phyloP scores from a whole-genome alignment of 2,888 invertebrate species.

The Chrysodeixis includens region DNA sequence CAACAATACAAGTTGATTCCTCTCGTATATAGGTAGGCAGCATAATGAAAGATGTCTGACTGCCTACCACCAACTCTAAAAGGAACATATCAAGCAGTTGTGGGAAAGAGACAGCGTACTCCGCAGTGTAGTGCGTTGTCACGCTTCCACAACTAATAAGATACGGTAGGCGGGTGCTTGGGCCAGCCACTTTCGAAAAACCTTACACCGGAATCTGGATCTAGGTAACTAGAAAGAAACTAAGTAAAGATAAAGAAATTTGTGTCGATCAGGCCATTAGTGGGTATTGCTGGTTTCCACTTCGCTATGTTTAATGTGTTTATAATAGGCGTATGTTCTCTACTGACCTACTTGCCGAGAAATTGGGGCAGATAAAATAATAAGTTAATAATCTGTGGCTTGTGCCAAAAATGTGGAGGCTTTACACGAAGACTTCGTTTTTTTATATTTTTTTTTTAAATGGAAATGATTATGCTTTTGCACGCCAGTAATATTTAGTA shows the following conservation, averaged over 20 bases:
- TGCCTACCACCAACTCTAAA: no score
- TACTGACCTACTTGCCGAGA: background rate
- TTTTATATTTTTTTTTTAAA: no score
- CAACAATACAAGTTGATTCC: conserved; percentile 48
- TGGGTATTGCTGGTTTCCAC: background rate
- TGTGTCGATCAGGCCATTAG: conserved; percentile 32
- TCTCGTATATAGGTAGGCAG: conserved; percentile 9
- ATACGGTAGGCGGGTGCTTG: conserved; percentile 30
- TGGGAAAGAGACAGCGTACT: no score
- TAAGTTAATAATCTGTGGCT: no score
- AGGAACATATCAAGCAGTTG: no score
- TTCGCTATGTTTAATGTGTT: background rate
- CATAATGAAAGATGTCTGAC: conserved; percentile 57
- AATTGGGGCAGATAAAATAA: background rate
- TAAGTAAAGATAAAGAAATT: conserved; percentile 51
- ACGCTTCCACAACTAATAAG: no score
- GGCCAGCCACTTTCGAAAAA: conserved; percentile 62
- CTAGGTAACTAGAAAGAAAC: conserved; percentile 51
- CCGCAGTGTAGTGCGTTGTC: no score
- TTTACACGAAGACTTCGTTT: no score
- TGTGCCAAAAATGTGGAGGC: no score
- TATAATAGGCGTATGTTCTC: background rate
- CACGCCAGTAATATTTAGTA: no score
- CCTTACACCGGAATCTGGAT: conserved; percentile 43
- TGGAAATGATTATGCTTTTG: no score